Conservation (phyloP, 1,140 invertebrate genomes). For the Leucophenga varia region DNA sequence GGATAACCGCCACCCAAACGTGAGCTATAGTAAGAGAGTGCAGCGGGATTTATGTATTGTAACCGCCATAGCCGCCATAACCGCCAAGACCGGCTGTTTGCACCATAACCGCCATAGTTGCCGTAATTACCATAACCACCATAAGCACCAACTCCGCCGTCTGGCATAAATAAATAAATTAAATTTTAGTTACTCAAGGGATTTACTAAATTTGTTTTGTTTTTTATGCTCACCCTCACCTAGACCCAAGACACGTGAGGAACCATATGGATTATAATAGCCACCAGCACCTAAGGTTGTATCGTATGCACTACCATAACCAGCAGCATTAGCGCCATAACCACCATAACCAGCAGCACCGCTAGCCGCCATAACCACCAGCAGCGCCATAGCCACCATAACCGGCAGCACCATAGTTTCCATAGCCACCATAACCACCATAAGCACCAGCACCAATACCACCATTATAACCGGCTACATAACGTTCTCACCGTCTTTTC, state of each 20-base stretch:
- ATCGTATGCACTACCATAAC: conserved; percentile 29
- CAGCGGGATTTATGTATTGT: conserved; percentile 44
- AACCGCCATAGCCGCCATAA: conserved; percentile 15
- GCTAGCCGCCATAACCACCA: conserved; percentile 28
- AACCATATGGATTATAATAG: conserved; percentile 40
- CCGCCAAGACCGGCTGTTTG: conserved; percentile 9
- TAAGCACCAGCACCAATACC: conserved; percentile 31
- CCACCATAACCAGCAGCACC: conserved; percentile 21
- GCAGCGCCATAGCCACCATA: conserved; percentile 23
- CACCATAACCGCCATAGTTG: conserved; percentile 27
- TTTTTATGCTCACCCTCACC: conserved; percentile 29
- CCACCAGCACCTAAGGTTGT: conserved; percentile 13
- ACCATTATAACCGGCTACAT: conserved; percentile 22
- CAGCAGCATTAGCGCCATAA: conserved; percentile 7
- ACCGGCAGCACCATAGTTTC: no score
- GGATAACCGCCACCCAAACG: conserved; percentile 40
- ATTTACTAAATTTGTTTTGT: no score
- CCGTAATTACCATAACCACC: conserved; percentile 36
- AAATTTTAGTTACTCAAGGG: no score
- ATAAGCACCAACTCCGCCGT: no score
- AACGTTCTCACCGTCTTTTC: conserved; percentile 46
- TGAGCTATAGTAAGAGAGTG: conserved; percentile 39
- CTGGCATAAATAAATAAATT: no score
- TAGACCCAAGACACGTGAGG: conserved; percentile 28
- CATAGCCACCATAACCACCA: conserved; percentile 3